A percentile compares a stretch with the other conserved stretches of the same genome.
phyloP scores from a whole-genome alignment of 2,797 vertebrate species.

The Arctocebus calabarensis region DNA sequence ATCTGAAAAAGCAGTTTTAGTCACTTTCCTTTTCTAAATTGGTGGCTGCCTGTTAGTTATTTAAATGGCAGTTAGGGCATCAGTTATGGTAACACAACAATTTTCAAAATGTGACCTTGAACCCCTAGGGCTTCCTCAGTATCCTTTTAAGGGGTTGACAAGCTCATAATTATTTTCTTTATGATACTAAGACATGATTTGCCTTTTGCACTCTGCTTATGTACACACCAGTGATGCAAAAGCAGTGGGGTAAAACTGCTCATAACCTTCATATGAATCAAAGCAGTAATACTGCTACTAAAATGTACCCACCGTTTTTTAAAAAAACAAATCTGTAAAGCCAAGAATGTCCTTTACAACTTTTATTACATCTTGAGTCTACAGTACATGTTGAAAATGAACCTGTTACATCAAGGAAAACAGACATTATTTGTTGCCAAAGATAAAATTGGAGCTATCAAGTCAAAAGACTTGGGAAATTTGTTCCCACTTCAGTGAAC shows the following conservation, averaged over 20 bases:
- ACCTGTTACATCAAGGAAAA: background rate
- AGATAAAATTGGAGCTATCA: slow-evolving; percentile 8
- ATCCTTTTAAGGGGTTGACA: background rate
- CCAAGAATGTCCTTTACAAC: background rate
- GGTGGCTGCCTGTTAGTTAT: slow-evolving; percentile 81
- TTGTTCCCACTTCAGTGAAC: background rate
- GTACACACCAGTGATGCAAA: background rate
- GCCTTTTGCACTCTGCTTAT: background rate
- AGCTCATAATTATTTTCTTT: background rate
- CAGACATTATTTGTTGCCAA: background rate
- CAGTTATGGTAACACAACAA: background rate
- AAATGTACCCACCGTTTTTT: background rate
- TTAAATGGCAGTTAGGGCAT: background rate
- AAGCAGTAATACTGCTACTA: no score
- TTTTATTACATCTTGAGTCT: background rate
- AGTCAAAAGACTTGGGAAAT: slow-evolving; percentile 50
- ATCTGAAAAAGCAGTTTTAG: background rate
- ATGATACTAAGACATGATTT: background rate
- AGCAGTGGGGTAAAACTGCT: background rate
- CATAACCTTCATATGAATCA: background rate
- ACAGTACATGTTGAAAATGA: background rate
- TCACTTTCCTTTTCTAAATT: slow-evolving; percentile 44
- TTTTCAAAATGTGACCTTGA: background rate
- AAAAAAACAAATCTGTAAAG: background rate
- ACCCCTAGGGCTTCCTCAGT: background rate